phyloP scores from a whole-genome alignment of 2,113 vertebrate species.

The Salvelinus sp. region DNA sequence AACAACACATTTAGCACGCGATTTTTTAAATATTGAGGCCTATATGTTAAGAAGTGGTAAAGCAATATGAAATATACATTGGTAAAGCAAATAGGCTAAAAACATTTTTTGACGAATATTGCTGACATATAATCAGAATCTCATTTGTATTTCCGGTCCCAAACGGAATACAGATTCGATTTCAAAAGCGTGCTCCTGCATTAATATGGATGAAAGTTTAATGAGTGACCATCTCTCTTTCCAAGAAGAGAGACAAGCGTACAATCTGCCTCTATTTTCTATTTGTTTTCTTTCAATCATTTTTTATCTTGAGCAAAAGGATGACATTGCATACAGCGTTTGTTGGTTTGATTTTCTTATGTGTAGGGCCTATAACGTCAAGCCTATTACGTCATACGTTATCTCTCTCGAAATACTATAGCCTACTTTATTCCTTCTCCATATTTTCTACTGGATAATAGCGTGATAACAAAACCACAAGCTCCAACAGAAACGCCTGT shows the following conservation, averaged over 20 bases:
- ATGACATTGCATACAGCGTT: too few species aligned
- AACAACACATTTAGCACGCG: too few species aligned
- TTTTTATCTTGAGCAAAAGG: too few species aligned
- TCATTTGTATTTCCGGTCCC: constrained; percentile 1
- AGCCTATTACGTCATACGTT: background rate
- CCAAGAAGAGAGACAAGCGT: background rate
- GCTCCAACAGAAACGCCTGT: background rate
- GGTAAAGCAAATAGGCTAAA: background rate
- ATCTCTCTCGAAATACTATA: too few species aligned
- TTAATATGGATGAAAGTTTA: constrained; percentile 41
- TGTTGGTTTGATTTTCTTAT: background rate
- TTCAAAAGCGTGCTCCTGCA: background rate
- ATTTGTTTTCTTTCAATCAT: too few species aligned
- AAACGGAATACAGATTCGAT: background rate
- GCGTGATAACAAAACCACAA: background rate
- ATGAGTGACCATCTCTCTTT: background rate
- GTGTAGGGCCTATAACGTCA: background rate
- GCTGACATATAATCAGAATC: background rate
- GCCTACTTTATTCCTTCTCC: too few species aligned
- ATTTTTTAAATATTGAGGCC: background rate
- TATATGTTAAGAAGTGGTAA: background rate
- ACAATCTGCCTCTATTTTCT: background rate
- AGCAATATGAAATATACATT: background rate
- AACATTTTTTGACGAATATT: background rate
- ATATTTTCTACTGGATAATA: background rate